These are phyloP conservation scores for Hemicordylus capensis DNA, from an alignment of 2,113 vertebrate species.

Conservation along the genomic window DNA sequence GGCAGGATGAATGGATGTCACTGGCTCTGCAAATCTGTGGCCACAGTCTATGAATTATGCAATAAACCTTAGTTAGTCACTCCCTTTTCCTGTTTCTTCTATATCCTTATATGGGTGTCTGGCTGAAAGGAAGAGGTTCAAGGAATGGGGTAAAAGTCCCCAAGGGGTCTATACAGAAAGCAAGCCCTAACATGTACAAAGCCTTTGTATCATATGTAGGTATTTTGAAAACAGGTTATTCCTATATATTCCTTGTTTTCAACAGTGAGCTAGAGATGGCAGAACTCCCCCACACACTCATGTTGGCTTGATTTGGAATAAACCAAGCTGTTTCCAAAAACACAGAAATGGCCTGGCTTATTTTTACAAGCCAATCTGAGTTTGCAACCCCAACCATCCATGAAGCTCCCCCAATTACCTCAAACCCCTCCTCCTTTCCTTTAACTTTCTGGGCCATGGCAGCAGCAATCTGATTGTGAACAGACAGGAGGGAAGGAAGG, in stretches of 20 bases:
- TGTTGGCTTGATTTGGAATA: too few relatives aligned
- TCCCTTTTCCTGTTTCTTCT: background rate
- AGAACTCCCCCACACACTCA: too few relatives aligned
- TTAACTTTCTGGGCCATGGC: too few relatives aligned
- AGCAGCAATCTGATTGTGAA: too few relatives aligned
- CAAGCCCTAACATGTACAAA: background rate
- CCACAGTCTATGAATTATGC: background rate
- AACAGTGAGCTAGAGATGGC: background rate
- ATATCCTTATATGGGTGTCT: background rate
- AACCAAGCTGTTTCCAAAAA: too few relatives aligned
- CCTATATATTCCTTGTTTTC: background rate
- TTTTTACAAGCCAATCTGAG: too few relatives aligned
- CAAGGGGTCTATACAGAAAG: background rate
- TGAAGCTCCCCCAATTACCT: too few relatives aligned
- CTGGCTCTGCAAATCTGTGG: background rate
- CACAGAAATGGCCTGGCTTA: too few relatives aligned
- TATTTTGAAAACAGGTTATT: background rate
- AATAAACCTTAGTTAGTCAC: slow-evolving; percentile 15
- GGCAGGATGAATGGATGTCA: background rate
- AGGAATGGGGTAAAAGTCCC: background rate
- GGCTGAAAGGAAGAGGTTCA: background rate
- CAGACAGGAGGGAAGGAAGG: too few relatives aligned
- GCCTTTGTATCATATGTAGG: background rate
- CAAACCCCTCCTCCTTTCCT: too few relatives aligned
- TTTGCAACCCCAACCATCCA: too few relatives aligned